Conservation (phyloP, 2,797 vertebrate genomes). For the Gymnothorax reevesii region DNA sequence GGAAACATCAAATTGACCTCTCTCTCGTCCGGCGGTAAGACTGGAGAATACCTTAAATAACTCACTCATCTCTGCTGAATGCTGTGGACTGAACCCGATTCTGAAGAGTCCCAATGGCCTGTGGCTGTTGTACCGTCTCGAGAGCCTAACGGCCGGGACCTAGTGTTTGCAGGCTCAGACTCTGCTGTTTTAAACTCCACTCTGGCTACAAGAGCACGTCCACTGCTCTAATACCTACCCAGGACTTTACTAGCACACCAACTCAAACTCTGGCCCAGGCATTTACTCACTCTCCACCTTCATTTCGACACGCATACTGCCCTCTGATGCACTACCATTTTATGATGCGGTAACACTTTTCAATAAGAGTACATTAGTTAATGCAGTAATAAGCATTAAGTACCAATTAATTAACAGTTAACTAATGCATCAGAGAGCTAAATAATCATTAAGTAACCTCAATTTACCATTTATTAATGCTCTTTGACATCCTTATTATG, state of each 20-base stretch:
- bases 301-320: not conserved
- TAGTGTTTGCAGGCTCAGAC: not conserved
- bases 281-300: not conserved
- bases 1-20: not conserved
- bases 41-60: not conserved
- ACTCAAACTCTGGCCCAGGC: not conserved
- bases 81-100: not conserved
- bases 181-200: not conserved
- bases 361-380: too few relatives aligned
- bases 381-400: too few relatives aligned
- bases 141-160: not conserved
- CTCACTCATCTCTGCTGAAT: not conserved
- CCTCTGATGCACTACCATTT: not conserved
- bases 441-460: too few relatives aligned
- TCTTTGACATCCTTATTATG: too few relatives aligned
- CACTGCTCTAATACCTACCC: not conserved
- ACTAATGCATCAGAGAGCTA: too few relatives aligned
- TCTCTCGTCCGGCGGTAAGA: not conserved
- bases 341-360: not conserved
- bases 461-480: too few relatives aligned
- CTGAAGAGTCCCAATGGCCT: not conserved
- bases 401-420: too few relatives aligned
- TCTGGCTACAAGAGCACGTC: not conserved
- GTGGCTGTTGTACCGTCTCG: not conserved
- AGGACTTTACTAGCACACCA: not conserved